These are phyloP conservation scores for Columba livia DNA, from an alignment of 2,113 vertebrate species.

Conservation along the genomic window DNA sequence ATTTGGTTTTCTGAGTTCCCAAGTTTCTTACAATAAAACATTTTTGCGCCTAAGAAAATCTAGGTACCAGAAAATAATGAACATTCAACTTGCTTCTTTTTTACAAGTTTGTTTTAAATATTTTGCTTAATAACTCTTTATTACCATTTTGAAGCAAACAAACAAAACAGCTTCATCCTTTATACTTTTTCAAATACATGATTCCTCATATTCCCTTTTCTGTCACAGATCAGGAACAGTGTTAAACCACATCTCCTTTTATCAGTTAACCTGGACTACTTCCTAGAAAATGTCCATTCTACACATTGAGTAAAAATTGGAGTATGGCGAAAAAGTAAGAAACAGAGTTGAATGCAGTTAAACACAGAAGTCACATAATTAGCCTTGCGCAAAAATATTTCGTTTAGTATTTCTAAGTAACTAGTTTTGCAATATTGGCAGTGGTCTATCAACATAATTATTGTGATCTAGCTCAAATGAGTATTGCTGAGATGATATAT, in stretches of 20 bases:
- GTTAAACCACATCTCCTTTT: neutral
- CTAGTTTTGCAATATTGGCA: neutral
- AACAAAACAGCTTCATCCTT: neutral
- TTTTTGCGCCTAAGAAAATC: neutral
- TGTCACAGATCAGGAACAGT: neutral
- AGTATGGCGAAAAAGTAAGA: neutral
- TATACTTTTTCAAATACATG: neutral
- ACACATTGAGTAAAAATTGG: neutral
- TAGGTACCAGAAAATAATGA: neutral
- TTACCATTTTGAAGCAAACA: neutral
- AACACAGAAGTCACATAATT: neutral
- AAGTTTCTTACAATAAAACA: neutral
- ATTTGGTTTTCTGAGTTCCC: neutral
- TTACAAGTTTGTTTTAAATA: neutral
- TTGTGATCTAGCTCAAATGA: neutral
- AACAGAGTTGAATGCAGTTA: neutral
- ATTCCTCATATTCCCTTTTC: neutral
- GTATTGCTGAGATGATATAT: neutral
- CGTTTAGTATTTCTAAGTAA: neutral
- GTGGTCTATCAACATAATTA: neutral
- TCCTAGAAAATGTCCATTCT: neutral
- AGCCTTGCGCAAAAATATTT: neutral
- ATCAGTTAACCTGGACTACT: neutral
- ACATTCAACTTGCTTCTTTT: neutral
- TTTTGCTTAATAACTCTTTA: neutral